Conservation (phyloP, 2,113 vertebrate genomes). For the Callipepla californica region DNA sequence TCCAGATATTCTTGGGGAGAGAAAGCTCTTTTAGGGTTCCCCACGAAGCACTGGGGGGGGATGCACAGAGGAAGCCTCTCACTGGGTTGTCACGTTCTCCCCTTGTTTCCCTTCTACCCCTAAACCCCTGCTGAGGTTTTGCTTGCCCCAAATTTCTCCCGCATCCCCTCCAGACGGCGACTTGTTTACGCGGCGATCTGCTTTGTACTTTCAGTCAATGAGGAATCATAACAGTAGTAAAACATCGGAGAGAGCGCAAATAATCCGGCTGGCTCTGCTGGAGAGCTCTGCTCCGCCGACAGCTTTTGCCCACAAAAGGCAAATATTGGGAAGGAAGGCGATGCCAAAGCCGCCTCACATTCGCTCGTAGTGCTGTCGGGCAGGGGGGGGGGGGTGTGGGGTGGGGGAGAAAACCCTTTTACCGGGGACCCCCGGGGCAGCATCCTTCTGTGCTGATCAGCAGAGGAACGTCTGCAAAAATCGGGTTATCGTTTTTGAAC, state of each 20-base stretch:
- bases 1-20: background rate
- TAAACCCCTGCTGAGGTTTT: background rate
- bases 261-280: background rate
- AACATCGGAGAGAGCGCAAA: background rate
- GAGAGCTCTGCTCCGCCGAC: background rate
- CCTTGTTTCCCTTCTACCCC: rapidly evolving
- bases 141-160: rapidly evolving
- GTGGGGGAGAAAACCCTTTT: background rate
- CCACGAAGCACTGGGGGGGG: background rate
- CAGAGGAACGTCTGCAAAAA: background rate
- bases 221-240: background rate
- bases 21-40: background rate
- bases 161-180: rapidly evolving
- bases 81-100: background rate
- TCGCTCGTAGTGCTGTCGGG: background rate
- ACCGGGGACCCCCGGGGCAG: background rate
- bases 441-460: background rate
- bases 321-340: constrained; percentile 50
- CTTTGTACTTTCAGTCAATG: background rate
- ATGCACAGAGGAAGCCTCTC: rapidly evolving
- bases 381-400: rapidly evolving
- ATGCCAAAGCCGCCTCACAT: constrained; percentile 28
- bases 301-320: constrained; percentile 70
- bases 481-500: background rate
- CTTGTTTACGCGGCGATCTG: background rate